Conservation (phyloP, 2,797 vertebrate genomes). For the Melopsittacus undulatus region DNA sequence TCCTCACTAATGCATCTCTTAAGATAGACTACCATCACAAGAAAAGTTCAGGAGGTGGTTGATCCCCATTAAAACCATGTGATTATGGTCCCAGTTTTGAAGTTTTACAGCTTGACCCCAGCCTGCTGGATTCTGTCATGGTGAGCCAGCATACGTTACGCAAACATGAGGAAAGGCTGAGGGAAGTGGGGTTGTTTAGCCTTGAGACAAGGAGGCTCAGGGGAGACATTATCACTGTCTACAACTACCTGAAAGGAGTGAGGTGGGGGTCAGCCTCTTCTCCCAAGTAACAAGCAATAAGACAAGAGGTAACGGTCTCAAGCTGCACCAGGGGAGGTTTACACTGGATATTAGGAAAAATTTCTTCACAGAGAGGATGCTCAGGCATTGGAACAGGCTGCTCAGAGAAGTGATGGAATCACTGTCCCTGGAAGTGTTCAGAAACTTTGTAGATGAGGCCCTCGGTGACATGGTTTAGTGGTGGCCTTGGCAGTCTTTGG, state of each 20-base stretch:
- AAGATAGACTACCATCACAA: background rate
- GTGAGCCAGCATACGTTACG: fast-evolving
- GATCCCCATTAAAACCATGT: background rate
- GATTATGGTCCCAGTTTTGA: background rate
- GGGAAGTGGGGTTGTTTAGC: background rate
- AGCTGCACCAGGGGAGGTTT: background rate
- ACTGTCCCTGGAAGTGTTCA: background rate
- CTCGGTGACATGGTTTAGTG: background rate
- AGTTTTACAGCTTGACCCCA: background rate
- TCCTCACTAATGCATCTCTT: constrained; percentile 16
- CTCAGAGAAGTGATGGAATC: background rate
- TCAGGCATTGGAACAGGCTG: background rate
- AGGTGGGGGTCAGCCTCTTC: background rate
- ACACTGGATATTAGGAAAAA: background rate
- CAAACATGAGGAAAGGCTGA: background rate
- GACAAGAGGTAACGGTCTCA: background rate
- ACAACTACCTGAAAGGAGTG: background rate
- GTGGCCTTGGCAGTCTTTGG: background rate
- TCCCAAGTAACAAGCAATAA: background rate
- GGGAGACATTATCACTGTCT: background rate
- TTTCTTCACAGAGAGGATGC: background rate
- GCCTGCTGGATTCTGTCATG: background rate
- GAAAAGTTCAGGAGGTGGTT: background rate
- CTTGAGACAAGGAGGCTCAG: background rate
- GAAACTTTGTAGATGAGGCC: background rate